Evolutionary conservation across 2,888 invertebrate genomes (phyloP), one percentile per base, ranked within the genome.

Genomic region (Thera obeliscata): DNA sequence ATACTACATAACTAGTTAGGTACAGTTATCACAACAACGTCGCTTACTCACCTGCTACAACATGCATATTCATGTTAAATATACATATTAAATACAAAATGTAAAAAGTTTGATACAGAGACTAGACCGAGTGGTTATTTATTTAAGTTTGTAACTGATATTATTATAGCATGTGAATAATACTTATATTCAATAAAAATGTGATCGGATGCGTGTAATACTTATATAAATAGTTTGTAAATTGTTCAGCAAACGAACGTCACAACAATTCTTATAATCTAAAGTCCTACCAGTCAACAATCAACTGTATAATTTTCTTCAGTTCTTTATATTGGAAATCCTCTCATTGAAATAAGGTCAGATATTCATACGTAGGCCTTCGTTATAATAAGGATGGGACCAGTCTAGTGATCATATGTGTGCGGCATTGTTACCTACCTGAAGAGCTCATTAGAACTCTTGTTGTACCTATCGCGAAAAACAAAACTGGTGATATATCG

Each of bases 11-110:
- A 67, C 67, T 71, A 66, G 58, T 73, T 69, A 72, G 73, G 73
- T 75, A 72, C 73, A 66, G 68, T 61, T 70, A 71, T 74, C 72
- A 73, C 74, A 73, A 73, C 61, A 61, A 56, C 59, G 64, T 65
- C 52, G 55, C 56, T 69, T 60, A 67, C 38, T 59, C 41, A 36
- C 41, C 35, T 52, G 9, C 33, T 7, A 52, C 7, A 33, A 52
- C 33, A 33, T 52, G 52, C 9, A 46, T 2, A 9, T 46, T 7
- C 7, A 48, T 48, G 3, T 46, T 4, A 2, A 6, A 12, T 49
- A 12, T 5, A 22, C 12, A 52, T 33, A 8, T 33, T n/a, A n/a
- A 46, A 41, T 56, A 55, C 49, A 55, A 61, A 56, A 66, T 57
- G 7, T 61, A 57, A 38, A 67, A 60, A 68, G 38, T 48, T 62